phyloP scores from a whole-genome alignment of 2,888 invertebrate species.

The Palloptera scutellata region DNA sequence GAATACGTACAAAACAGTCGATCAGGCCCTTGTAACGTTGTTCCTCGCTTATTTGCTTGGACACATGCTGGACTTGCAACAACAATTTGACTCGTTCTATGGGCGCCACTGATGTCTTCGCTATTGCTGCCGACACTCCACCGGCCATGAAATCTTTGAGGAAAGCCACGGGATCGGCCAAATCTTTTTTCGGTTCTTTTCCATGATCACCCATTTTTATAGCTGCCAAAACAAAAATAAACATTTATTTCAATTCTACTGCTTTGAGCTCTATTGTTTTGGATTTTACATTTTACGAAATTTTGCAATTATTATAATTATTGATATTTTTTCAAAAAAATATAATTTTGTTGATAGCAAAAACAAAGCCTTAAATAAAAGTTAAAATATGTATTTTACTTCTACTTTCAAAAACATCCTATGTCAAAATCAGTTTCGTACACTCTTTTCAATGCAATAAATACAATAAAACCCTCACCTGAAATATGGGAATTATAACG shows the following conservation, averaged over 20 bases:
- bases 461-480: too few species aligned
- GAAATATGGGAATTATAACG: too few species aligned
- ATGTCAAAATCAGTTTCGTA: too few species aligned
- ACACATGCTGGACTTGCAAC: slow-evolving; percentile 88
- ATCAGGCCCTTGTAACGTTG: slow-evolving; percentile 86
- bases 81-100: slow-evolving; percentile 91
- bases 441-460: too few species aligned
- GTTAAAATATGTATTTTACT: too few species aligned
- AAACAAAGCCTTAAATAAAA: too few species aligned
- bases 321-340: too few species aligned
- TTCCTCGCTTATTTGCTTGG: slow-evolving; percentile 80
- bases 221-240: background rate
- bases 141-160: slow-evolving; percentile 87
- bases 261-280: too few species aligned
- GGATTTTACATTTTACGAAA: too few species aligned
- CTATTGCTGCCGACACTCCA: slow-evolving; percentile 86
- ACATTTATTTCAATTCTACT: too few species aligned
- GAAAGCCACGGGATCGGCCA: slow-evolving; percentile 76
- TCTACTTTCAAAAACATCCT: too few species aligned
- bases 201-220: slow-evolving; percentile 35
- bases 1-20: slow-evolving; percentile 80
- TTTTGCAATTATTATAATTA: background rate
- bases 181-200: slow-evolving; percentile 22
- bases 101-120: slow-evolving; percentile 89
- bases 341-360: too few species aligned